A percentile compares a stretch with the other conserved stretches of the same genome.
These are phyloP conservation scores for Pipistrellus pygmaeus DNA, from an alignment of 2,797 vertebrate genomes.

Conservation along the genomic window DNA sequence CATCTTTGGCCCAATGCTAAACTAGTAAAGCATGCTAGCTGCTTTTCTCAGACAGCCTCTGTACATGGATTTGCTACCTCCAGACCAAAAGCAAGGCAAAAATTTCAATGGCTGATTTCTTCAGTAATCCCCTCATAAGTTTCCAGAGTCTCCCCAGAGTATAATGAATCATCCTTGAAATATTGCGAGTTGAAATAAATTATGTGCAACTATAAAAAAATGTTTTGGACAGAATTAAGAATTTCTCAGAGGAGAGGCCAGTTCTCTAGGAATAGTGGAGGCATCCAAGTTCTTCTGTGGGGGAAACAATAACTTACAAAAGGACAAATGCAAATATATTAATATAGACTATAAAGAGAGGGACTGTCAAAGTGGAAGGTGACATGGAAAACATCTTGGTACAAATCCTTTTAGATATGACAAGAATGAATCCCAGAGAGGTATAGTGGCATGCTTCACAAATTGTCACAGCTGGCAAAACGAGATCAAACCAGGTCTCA, in stretches of 20 bases:
- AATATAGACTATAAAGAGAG: constrained; percentile 30
- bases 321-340: background rate
- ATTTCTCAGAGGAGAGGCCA: background rate
- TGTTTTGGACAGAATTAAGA: background rate
- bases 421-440: constrained; percentile 7
- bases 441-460: background rate
- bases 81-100: constrained; percentile 45
- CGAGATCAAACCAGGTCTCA: background rate
- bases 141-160: background rate
- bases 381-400: background rate
- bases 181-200: constrained; percentile 28
- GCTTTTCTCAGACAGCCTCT: constrained; percentile 32
- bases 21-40: background rate
- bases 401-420: constrained; percentile 24
- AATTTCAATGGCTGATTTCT: constrained; percentile 24
- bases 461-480: background rate
- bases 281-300: constrained; percentile 5
- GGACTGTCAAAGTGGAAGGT: background rate
- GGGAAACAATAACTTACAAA: constrained; percentile 56
- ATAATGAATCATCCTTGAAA: constrained; percentile 17
- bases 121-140: background rate
- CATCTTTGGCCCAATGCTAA: constrained; percentile 20
- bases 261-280: constrained; percentile 36
- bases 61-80: constrained; percentile 12
- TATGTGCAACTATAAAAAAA: background rate